Conservation (phyloP, 2,113 vertebrate genomes). For the Bettongia penicillata region DNA sequence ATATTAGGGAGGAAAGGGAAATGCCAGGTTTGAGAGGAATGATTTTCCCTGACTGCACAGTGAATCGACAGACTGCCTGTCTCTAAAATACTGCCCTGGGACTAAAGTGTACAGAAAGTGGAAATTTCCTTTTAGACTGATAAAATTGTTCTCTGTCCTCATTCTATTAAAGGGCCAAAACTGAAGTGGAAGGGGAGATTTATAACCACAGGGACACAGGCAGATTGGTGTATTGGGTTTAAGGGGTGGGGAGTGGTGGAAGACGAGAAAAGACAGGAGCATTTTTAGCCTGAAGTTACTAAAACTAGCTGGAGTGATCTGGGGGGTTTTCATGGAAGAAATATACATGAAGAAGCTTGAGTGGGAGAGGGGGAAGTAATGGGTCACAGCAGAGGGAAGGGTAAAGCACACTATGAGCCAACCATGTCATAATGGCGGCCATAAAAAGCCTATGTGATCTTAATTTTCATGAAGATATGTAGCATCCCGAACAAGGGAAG, state of each 20-base stretch:
- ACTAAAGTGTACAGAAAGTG: neutral
- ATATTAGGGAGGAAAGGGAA: neutral
- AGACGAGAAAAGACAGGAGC: neutral
- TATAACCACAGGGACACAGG: neutral
- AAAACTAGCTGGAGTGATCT: slow-evolving; percentile 18
- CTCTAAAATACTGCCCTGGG: neutral
- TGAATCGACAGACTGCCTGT: neutral
- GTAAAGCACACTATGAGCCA: neutral
- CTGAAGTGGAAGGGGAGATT: neutral
- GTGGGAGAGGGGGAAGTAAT: neutral
- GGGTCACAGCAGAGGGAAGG: neutral
- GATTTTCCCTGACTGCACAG: neutral
- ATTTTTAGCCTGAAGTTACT: slow-evolving; percentile 46
- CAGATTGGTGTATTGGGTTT: neutral
- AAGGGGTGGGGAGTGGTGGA: neutral
- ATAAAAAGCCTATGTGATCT: neutral
- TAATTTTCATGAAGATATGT: neutral
- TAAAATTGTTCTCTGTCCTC: slow-evolving; percentile 8
- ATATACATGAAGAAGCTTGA: slow-evolving; percentile 37
- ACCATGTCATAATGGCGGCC: neutral
- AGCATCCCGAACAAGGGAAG: neutral
- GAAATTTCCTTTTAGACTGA: slow-evolving; percentile 11
- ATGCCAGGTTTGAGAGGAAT: neutral
- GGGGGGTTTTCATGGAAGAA: neutral
- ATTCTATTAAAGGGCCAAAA: neutral